Evolutionary conservation across 2,113 vertebrate species (phyloP), one percentile per base, ranked within the genome.

Genomic region (Mugil cephalus): DNA sequence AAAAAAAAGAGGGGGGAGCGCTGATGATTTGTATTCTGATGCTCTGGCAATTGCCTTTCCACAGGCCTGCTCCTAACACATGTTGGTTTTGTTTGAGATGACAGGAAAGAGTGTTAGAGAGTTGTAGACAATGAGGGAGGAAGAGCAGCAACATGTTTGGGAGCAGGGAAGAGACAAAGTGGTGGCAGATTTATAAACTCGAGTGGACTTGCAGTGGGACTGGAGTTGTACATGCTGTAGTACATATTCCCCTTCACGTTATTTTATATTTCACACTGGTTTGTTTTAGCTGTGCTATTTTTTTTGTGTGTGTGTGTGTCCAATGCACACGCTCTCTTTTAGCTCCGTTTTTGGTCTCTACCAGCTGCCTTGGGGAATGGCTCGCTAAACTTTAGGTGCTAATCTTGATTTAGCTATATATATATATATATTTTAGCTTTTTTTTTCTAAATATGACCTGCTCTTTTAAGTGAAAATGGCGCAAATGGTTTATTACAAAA

Each of bases 11-110:
- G 5, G 5, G 3, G 24, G 5, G 24, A 30, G 24, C 54, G 77
- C 61, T 58, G 68, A 77, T 74, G 77, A 87, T 85, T 85, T 86
- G 74, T 83, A 69, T 88, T 85, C 82, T 39, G 80, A 79, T 72
- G 74, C 71, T 56, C 71, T n/a, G 40, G 62, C 69, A 39, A 67
- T 78, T 74, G 64, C 60, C 51, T 85, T 56, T 82, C 66, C 51
- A 38, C 78, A 36, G 55, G 71, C 35, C 47, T 10, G 46, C 69
- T 64, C 7, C 6, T n/a, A 82, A 75, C 80, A 85, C 62, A 45
- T 35, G 76, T 84, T 83, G 58, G 70, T 71, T 80, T 75, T 56
- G 66, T 83, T 74, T 58, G 83, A 68, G 64, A 67, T 82, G 82
- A 82, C 75, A 79, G 53, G 46, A 38, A 48, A 54, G 56, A 34